These are phyloP conservation scores for Perca schrenkii DNA, from an alignment of 2,113 vertebrate genomes.

Conservation along the genomic window DNA sequence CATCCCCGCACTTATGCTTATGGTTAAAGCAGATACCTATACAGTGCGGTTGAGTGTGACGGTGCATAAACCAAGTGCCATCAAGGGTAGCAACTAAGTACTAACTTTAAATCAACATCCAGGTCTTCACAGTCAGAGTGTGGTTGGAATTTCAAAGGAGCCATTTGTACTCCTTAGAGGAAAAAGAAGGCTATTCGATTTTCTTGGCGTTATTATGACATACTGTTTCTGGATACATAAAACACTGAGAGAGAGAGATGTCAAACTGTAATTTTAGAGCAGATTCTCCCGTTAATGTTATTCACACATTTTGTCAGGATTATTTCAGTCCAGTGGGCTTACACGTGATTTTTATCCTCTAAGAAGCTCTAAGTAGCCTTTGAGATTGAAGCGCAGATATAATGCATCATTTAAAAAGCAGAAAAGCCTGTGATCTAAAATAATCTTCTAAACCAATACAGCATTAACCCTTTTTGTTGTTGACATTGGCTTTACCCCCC, in stretches of 20 bases:
- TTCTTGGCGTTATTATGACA: conserved; percentile 27
- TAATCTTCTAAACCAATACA: neutral
- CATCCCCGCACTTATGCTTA: conserved; percentile 46
- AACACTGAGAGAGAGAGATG: conserved; percentile 48
- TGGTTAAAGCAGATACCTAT: conserved; percentile 10
- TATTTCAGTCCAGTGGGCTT: conserved; percentile 30
- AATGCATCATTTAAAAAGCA: conserved; percentile 26
- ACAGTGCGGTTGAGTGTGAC: neutral
- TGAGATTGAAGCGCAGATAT: conserved; percentile 24
- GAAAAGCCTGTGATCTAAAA: conserved; percentile 24
- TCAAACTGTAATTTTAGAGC: conserved; percentile 56
- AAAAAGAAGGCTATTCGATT: conserved; percentile 29
- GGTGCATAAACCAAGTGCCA: neutral
- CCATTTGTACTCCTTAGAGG: conserved; percentile 14
- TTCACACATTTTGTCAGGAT: conserved; percentile 54
- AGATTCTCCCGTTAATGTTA: conserved; percentile 41
- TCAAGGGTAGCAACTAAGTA: neutral
- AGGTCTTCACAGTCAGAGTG: neutral
- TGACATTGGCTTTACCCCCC: conserved; percentile 13
- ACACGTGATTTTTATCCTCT: conserved; percentile 35
- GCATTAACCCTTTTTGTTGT: neutral
- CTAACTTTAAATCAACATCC: neutral
- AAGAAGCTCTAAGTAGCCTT: conserved; percentile 30
- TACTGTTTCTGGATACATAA: conserved; percentile 44
- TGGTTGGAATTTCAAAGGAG: conserved; percentile 7